Evolutionary conservation across 2,797 vertebrate genomes (phyloP).

Genomic region (Champsocephalus esox): DNA sequence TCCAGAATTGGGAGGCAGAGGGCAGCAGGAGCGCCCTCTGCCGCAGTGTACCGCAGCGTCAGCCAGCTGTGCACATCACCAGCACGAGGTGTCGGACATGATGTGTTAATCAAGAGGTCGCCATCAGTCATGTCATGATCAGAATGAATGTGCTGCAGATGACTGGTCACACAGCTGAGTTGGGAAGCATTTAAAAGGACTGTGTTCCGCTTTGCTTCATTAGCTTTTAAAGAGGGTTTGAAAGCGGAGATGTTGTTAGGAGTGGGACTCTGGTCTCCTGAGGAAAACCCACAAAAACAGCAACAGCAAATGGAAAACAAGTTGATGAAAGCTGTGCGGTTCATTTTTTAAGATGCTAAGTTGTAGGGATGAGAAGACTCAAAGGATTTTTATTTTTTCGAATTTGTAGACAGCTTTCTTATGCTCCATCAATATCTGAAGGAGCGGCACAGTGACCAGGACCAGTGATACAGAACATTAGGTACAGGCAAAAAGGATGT

Average conservation of each 20-base stretch:
- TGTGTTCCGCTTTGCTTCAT: conserved; percentile 38
- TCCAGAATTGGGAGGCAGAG: conserved; percentile 26
- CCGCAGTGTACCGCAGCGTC: conserved; percentile 41
- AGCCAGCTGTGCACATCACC: conserved; percentile 56
- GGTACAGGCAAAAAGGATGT: neutral
- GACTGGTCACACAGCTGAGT: conserved; percentile 24
- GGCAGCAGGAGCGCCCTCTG: conserved; percentile 47
- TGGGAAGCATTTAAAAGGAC: conserved; percentile 29
- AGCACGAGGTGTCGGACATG: conserved; percentile 27
- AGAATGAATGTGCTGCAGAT: conserved; percentile 36
- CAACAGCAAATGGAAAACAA: conserved; percentile 41
- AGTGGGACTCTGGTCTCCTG: conserved; percentile 11
- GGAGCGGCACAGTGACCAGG: conserved; percentile 14
- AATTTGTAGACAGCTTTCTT: conserved; percentile 30
- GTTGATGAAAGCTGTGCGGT: conserved; percentile 30
- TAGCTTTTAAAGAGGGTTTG: conserved; percentile 48
- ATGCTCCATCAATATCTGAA: conserved; percentile 24
- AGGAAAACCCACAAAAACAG: conserved; percentile 23
- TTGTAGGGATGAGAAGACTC: conserved; percentile 36
- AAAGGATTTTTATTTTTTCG: conserved; percentile 3
- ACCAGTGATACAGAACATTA: conserved; percentile 6
- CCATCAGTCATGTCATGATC: conserved; percentile 49
- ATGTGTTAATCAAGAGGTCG: conserved; percentile 63
- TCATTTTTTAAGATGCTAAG: conserved; percentile 26
- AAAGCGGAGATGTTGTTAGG: conserved; percentile 20